Evolutionary conservation across 2,113 vertebrate genomes (phyloP).

Genomic region (Rhegmatorhina hoffmannsi): DNA sequence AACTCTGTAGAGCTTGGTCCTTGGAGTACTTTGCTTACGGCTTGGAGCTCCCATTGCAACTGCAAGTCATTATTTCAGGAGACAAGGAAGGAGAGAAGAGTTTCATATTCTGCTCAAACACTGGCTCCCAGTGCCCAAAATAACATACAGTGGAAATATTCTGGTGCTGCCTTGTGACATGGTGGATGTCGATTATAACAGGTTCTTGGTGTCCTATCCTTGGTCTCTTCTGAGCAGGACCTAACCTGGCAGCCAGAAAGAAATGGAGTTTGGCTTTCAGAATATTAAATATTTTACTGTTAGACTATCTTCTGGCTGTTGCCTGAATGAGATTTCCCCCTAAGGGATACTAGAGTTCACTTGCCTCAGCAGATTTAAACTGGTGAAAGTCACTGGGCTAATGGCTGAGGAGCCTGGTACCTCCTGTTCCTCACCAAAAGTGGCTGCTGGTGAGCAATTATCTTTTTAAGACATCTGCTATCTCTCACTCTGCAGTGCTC

Average conservation of each 20-base stretch:
- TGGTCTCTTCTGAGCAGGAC: background rate
- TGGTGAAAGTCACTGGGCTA: background rate
- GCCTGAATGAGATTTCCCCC: background rate
- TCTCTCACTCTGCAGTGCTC: background rate
- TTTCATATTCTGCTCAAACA: background rate
- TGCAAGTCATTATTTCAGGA: background rate
- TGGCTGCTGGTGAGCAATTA: background rate
- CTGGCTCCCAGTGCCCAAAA: background rate
- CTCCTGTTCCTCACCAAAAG: background rate
- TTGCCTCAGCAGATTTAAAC: background rate
- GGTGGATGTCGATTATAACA: background rate
- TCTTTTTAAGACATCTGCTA: background rate
- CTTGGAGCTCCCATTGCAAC: background rate
- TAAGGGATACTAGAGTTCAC: background rate
- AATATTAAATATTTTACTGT: background rate
- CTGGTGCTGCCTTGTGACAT: background rate
- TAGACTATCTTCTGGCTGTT: background rate
- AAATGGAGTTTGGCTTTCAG: background rate
- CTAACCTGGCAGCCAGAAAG: background rate
- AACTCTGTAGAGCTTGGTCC: background rate
- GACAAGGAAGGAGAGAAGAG: background rate
- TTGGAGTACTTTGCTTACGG: background rate
- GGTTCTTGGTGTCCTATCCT: background rate
- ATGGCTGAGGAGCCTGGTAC: background rate
- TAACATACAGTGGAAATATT: background rate